Percentiles rank a stretch among this genome's conserved stretches.
phyloP scores from a whole-genome alignment of 1,140 invertebrate species.

The Episyrphus balteatus region DNA sequence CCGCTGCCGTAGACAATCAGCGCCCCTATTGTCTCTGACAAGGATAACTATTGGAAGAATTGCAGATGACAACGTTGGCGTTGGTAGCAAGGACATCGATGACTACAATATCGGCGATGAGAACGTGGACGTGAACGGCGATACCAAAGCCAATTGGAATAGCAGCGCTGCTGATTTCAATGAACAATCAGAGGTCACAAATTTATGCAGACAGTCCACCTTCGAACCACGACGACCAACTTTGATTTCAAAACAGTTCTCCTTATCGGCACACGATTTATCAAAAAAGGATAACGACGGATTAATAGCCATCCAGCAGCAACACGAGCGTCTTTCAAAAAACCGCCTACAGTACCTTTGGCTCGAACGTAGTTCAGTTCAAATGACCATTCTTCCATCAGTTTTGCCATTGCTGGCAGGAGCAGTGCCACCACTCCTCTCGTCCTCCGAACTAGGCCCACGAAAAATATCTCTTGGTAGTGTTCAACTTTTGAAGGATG shows the following conservation, averaged over 20 bases:
- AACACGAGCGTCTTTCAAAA: background rate
- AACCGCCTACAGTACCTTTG: conserved; percentile 1
- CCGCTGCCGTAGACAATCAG: background rate
- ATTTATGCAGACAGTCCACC: background rate
- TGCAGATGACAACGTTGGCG: background rate
- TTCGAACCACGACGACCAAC: background rate
- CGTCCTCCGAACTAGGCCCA: background rate
- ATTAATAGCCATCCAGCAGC: background rate
- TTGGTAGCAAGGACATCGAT: background rate
- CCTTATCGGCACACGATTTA: conserved; percentile 18
- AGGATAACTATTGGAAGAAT: background rate
- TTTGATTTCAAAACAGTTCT: conserved; percentile 10
- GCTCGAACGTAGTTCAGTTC: conserved; percentile 7
- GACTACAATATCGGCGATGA: background rate
- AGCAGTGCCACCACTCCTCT: background rate
- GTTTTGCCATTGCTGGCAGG: conserved; percentile 8
- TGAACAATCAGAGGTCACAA: no score
- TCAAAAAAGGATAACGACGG: background rate
- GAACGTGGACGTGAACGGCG: background rate
- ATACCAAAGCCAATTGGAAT: conserved; percentile 1
- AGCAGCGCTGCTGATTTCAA: background rate
- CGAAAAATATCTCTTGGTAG: background rate
- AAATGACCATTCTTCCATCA: conserved; percentile 9
- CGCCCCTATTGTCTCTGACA: background rate
- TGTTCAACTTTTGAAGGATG: no score